Base-by-base conservation (phyloP, 2,113 vertebrate species). In the Ictidomys tridecemlineatus region DNA sequence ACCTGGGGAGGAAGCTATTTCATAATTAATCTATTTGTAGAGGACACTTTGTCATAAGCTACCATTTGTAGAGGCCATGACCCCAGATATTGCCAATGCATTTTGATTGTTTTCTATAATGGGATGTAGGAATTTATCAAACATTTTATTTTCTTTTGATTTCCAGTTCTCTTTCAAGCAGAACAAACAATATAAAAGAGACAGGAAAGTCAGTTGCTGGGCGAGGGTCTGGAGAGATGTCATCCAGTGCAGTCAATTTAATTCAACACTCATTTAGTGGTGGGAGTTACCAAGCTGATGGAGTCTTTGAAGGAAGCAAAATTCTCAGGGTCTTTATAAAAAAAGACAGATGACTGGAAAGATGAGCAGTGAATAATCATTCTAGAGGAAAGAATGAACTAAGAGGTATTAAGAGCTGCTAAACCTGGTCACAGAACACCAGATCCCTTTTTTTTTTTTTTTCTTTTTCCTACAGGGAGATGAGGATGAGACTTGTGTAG, bases 81-180 rank as follows among this genome's bases (percentile, higher is more conserved):
- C 6, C 18, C 58, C 82, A 83, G 77, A 78, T 16, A n/a, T 22
- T 16, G 42, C 51, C 61, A 79, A 70, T 11, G 22, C 24, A 69
- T 85, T 85, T 82, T 56, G 28, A 67, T 86, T 58, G 37, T 93
- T 93, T 91, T 37, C 70, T 77, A 26, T 85, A 51, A 72, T 1
- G 2, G 17, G 18, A 85, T 69, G 90, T 61, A 77, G 30, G 14
- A 89, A 58, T 72, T 56, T 85, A 74, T 84, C 84, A 91, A 85
- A 89, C 18, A 14, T 73, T 53, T 85, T 79, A 51, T 85, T 95
- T 86, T 76, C 45, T 95, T 94, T 56, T 87, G 28, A 76, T 92
- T 82, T 80, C 58, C 72, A 72, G 17, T 89, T 89, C 92, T 93
- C 63, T 92, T 92, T 69, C 30, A 84, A n/a, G 61, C 56, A 93